phyloP scores from a whole-genome alignment of 2,797 vertebrate genomes.

The Staurois parvus region DNA sequence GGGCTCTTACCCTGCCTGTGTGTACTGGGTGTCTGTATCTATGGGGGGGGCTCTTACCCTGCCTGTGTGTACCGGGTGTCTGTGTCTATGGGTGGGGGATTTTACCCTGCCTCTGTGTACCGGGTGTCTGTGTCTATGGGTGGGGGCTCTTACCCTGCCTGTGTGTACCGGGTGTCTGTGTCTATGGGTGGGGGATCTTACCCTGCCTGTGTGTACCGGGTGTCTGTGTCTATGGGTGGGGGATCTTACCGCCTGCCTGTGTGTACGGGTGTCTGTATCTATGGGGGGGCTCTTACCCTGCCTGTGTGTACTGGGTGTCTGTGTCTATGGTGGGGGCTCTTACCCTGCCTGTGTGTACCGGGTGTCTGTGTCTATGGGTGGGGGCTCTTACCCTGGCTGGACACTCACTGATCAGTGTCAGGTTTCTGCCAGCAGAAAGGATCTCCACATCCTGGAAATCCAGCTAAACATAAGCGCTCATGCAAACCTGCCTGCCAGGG shows the following conservation, averaged over 20 bases:
- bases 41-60: background rate
- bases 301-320: background rate
- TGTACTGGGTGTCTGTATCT: background rate
- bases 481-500: slow-evolving; percentile 23
- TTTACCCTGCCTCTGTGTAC: background rate
- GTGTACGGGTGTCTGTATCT: background rate
- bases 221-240: background rate
- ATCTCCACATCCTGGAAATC: slow-evolving; percentile 36
- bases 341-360: background rate
- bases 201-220: background rate
- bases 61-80: background rate
- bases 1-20: background rate
- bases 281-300: background rate
- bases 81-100: background rate
- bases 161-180: background rate
- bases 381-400: background rate
- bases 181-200: background rate
- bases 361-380: background rate
- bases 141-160: background rate
- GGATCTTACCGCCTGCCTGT: background rate
- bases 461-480: slow-evolving; percentile 13
- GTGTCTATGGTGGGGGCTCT: background rate
- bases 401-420: background rate
- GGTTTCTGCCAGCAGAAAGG: slow-evolving; percentile 26
- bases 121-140: background rate